Evolutionary conservation across 2,797 vertebrate genomes (phyloP), one percentile per base, ranked within the genome.

Genomic region (Sylvia borin): DNA sequence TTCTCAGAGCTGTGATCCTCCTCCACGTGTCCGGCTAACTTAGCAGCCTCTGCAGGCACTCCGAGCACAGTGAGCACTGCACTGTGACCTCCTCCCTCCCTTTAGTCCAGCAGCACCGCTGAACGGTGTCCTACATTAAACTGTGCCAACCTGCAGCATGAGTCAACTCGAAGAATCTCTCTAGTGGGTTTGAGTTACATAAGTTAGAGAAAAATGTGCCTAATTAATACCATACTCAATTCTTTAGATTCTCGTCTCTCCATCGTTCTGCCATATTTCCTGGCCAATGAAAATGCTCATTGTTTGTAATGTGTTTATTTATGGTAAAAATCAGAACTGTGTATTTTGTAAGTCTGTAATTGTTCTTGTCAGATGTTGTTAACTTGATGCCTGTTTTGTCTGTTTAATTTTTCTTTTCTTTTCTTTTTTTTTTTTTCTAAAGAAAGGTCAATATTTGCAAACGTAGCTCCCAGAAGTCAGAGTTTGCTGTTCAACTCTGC

Each of bases 221-320:
- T 96, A 92, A 95, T 70, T 65, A 93, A 95, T 88, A 80, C 86
- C n/a, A 0, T 70, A 76, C 88, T 93, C 67, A 42, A 42, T 81
- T 97, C 93, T 90, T 96, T 96, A 88, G 83, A 91, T 74, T 92
- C 93, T 95, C 1, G 1, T 95, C 81, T 93, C 71, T 77, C 87
- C 87, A 81, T 90, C 58, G 32, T 66, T 95, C 88, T 96, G 94
- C 96, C 95, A 50, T 95, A 81, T 88, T 93, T 96, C 92, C 92
- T 96, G 96, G 97, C 97, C 96, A 96, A 95, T 96, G 91, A 97
- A 94, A 96, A 92, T 79, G 86, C 76, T 94, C 94, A 87, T 89
- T 93, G 95, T 97, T 94, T 94, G 97, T 96, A 96, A 98, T 62
- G 91, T 96, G 94, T 97, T 97, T 97, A 97, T 97, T 97, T 97